Evolutionary conservation across 2,113 vertebrate genomes (phyloP), one percentile per base, ranked within the genome.

Genomic region (Microtus oregoni): DNA sequence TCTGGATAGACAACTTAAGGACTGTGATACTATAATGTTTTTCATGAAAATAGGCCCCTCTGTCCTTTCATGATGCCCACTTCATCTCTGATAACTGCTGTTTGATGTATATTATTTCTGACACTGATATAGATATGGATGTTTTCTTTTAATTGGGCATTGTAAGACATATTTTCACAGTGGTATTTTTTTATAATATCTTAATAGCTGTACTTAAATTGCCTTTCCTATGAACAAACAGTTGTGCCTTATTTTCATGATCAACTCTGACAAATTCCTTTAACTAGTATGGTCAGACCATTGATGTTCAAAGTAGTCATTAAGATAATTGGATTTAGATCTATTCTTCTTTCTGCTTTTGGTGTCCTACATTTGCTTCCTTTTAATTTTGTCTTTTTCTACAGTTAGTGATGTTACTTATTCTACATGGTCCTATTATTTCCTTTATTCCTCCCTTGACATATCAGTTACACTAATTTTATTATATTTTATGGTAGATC

Each of bases 41-140:
- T 55, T 13, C 32, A 24, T 19, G 35, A n/a, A 24, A 28, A 35
- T 7, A 10, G 20, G 1, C 1, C 32, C 3, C 13, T 70, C 6
- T 6, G 14, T 55, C 22, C 10, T 28, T 88, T 3, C 13, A n/a
- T n/a, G 9, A 8, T n/a, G 20, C 1, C 5, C 4, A 1, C 47
- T 55, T 55, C 6, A 55, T 55, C 13, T 30, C 30, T 70, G 30
- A 50, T 38, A n/a, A 44, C 1, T 8, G 1, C 32, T 26, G 32
- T 72, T 52, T 72, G 30, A 50, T 35, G 35, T 52, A 1, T 35
- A n/a, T 14, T 70, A 19, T 55, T 55, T 73, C 47, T 88, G 4
- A 52, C 12, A n/a, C 9, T 52, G 47, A 38, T 26, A 38, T 15
- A 52, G 44, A 52, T 17, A 10, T 0, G 10, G 17, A 5, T 38